phyloP scores from a whole-genome alignment of 2,113 vertebrate species.

The Hydrochoerus hydrochaeris region DNA sequence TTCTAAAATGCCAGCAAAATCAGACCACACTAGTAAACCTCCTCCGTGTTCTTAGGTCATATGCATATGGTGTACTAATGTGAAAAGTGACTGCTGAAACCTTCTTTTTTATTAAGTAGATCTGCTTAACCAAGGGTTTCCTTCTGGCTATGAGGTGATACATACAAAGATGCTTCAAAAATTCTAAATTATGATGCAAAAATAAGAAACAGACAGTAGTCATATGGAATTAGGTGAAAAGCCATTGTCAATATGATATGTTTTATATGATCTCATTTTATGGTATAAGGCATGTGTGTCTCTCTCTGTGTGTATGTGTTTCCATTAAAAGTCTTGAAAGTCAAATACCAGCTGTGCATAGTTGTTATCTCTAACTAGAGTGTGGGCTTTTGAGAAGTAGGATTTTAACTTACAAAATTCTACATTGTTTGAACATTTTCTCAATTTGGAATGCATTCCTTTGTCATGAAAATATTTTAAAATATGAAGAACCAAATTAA shows the following conservation, averaged over 20 bases:
- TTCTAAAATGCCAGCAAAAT: conserved; percentile 20
- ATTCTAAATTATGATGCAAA: not conserved
- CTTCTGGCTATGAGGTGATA: not conserved
- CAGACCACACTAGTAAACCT: not conserved
- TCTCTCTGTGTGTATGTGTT: not conserved
- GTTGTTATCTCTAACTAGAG: not conserved
- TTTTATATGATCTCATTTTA: not conserved
- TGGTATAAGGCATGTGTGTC: fast-evolving
- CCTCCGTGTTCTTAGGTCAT: not conserved
- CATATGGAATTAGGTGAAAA: not conserved
- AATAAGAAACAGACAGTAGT: conserved; percentile 19
- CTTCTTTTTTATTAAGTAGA: not conserved
- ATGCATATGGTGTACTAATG: not conserved
- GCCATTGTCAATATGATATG: not conserved
- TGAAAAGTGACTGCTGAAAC: not conserved
- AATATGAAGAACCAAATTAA: conserved; percentile 38
- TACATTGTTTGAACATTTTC: conserved; percentile 21
- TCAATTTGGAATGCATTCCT: not conserved
- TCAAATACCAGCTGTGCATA: not conserved
- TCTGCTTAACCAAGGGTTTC: not conserved
- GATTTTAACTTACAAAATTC: conserved; percentile 22
- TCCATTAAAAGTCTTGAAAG: not conserved
- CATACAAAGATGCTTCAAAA: not conserved
- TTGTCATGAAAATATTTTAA: conserved; percentile 18
- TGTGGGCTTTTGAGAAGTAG: not conserved